Conservation (phyloP, 1,140 invertebrate genomes). For the Drosophila ananassae region DNA sequence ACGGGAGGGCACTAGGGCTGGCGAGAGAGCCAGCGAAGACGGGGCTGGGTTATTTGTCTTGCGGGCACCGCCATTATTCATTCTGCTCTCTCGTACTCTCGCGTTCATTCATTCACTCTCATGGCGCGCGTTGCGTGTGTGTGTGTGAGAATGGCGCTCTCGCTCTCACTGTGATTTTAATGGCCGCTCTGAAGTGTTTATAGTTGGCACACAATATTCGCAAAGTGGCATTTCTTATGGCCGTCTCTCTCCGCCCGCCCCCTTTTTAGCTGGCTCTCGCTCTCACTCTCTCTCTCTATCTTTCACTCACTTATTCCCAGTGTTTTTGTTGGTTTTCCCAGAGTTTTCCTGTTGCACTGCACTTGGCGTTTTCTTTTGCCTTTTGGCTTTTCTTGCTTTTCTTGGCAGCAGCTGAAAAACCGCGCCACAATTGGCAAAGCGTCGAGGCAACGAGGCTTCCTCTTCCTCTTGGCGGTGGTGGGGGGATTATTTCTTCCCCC, state of each 20-base stretch:
- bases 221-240: constrained; percentile 81
- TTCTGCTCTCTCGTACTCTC: constrained; percentile 51
- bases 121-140: constrained; percentile 11
- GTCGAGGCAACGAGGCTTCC: constrained; percentile 40
- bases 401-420: constrained; percentile 79
- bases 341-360: constrained; percentile 48
- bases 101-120: constrained; percentile 61
- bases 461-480: neutral
- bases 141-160: constrained; percentile 30
- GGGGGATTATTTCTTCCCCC: neutral
- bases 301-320: constrained; percentile 26
- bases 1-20: constrained; percentile 33
- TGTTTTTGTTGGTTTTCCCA: constrained; percentile 28
- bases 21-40: constrained; percentile 51
- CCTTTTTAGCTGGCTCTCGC: constrained; percentile 58
- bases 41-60: constrained; percentile 84
- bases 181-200: constrained; percentile 84
- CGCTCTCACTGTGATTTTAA: constrained; percentile 80
- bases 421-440: constrained; percentile 77
- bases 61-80: constrained; percentile 83
- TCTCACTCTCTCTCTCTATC: constrained; percentile 35
- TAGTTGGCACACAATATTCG: constrained; percentile 83
- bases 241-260: constrained; percentile 59
- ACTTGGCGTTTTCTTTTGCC: constrained; percentile 61
- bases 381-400: constrained; percentile 59